Percentiles rank a stretch among this genome's conserved stretches.
Conservation (phyloP, 2,113 vertebrate genomes). For the Arenaria interpres region DNA sequence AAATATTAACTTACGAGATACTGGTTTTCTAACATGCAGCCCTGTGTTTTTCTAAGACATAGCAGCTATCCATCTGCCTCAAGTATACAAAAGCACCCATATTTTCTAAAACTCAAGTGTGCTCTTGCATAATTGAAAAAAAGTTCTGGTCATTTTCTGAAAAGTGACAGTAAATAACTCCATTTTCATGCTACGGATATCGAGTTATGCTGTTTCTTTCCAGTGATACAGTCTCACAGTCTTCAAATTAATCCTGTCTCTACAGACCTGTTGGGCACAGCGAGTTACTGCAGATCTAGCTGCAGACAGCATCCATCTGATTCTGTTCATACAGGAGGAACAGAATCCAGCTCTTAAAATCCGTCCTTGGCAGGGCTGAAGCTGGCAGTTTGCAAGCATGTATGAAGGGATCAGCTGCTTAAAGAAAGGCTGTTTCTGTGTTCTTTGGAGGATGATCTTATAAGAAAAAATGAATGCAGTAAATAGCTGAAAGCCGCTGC, state of each 20-base stretch:
- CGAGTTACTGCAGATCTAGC: not conserved
- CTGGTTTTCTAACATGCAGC: not conserved
- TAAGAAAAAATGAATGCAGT: not conserved
- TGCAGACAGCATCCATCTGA: slow-evolving; percentile 10
- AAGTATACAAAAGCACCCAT: not conserved
- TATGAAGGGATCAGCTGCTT: slow-evolving; percentile 15
- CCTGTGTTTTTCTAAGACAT: slow-evolving; percentile 10
- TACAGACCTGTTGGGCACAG: slow-evolving; percentile 6
- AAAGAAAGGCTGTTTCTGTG: slow-evolving; percentile 15
- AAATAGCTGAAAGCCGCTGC: not conserved
- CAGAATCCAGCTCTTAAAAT: slow-evolving; percentile 27
- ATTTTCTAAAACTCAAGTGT: not conserved
- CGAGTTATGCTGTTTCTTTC: slow-evolving; percentile 23
- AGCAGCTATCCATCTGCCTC: slow-evolving; percentile 3
- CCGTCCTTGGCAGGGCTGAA: not conserved
- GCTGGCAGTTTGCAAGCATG: not conserved
- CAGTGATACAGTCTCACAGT: not conserved
- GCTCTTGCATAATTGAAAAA: not conserved
- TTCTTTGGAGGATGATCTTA: not conserved
- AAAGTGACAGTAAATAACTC: slow-evolving; percentile 28
- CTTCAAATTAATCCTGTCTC: slow-evolving; percentile 19
- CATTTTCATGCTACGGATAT: not conserved
- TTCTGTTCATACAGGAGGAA: slow-evolving; percentile 5
- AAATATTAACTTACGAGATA: not conserved
- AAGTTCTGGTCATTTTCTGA: not conserved